Conservation (phyloP, 2,888 invertebrate genomes). For the Agrilus mali region DNA sequence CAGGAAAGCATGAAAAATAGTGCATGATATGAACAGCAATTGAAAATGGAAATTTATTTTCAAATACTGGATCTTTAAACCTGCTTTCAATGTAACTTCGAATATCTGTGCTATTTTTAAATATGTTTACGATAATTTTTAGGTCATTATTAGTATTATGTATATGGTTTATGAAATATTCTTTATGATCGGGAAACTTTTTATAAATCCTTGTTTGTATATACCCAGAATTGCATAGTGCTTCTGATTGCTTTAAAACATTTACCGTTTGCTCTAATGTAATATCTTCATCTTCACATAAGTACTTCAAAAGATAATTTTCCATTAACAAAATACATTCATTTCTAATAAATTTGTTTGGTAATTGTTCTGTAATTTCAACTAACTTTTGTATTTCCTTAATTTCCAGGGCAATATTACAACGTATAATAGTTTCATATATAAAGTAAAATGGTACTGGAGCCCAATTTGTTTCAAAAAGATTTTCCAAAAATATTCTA, state of each 20-base stretch:
- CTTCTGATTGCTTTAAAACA: neutral
- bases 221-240: neutral
- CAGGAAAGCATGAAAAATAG: too few relatives aligned
- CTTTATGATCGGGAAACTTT: too few relatives aligned
- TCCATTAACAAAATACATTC: constrained; percentile 13
- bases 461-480: constrained; percentile 17
- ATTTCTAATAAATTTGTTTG: constrained; percentile 20
- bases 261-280: neutral
- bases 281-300: constrained; percentile 1
- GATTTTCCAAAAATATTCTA: constrained; percentile 14
- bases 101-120: too few relatives aligned
- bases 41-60: too few relatives aligned
- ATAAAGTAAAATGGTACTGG: constrained; percentile 20
- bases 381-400: constrained; percentile 8
- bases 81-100: too few relatives aligned
- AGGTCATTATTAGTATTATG: too few relatives aligned
- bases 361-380: constrained; percentile 13
- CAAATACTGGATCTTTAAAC: too few relatives aligned
- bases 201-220: neutral
- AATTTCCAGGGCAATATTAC: neutral
- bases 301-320: constrained; percentile 6
- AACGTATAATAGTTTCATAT: constrained; percentile 14
- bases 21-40: too few relatives aligned
- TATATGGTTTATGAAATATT: too few relatives aligned
- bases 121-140: too few relatives aligned